Conservation (phyloP, 1,140 invertebrate species). For the Cydia splendana region DNA sequence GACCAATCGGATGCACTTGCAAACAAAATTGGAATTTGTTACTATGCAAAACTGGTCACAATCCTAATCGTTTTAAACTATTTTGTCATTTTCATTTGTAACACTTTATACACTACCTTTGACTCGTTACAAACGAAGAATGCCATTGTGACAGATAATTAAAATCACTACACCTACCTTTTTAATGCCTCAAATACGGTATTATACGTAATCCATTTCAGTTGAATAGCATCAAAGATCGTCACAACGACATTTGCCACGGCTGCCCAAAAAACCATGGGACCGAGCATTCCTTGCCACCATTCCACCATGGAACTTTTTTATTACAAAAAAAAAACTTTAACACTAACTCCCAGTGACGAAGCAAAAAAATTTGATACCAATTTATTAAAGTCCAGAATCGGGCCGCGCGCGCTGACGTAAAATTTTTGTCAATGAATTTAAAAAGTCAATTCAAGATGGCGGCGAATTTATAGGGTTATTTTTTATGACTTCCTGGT, state of each 20-base stretch:
- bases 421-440: conserved; percentile 51
- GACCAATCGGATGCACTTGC: too few relatives aligned
- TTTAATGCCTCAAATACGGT: background rate
- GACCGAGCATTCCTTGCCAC: conserved; percentile 62
- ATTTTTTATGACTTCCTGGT: conserved; percentile 65
- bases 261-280: conserved; percentile 62
- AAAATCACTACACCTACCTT: background rate
- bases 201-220: conserved; percentile 24
- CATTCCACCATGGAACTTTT: conserved; percentile 57
- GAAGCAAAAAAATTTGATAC: conserved; percentile 38
- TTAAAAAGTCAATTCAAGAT: conserved; percentile 52
- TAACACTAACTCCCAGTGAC: conserved; percentile 26
- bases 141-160: background rate
- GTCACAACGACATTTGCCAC: conserved; percentile 63
- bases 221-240: conserved; percentile 51
- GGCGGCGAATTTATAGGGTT: conserved; percentile 49
- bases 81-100: background rate
- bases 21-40: too few relatives aligned
- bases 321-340: conserved; percentile 39
- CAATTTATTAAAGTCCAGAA: conserved; percentile 51
- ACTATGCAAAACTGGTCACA: too few relatives aligned
- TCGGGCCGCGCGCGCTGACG: conserved; percentile 39
- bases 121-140: background rate
- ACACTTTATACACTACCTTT: background rate
- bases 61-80: too few relatives aligned